Base-by-base conservation (phyloP, 2,113 vertebrate genomes). In the Python bivittatus region DNA sequence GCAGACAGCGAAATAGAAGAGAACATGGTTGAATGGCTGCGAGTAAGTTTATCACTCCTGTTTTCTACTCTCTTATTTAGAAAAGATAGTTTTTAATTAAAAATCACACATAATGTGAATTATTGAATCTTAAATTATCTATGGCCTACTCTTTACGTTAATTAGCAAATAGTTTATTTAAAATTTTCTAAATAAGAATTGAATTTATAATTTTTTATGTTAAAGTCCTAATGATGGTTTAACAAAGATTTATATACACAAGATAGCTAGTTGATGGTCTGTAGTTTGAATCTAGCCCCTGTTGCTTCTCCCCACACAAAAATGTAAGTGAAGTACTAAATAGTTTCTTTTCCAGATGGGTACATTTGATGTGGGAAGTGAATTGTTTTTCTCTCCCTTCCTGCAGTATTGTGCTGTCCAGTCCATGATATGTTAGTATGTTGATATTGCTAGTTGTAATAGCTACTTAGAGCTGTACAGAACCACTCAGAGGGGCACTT, bases 11-110 rank as follows among this genome's bases (percentile, higher is more conserved):
- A 99, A 97, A 99, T 99, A 61, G 99, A 99, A 97, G 99, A 99
- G 97, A 99, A 99, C 96, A 99, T 99, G 99, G 99, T 99, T 93
- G 99, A 99, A 95, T 99, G 99, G 99, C 98, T 99, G 96, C 98
- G 99, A 98, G 99, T 99, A 97, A 98, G 97, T 98, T 96, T 38
- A 42, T 85, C 20, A 57, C 52, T 33, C 42, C 20, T 88, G 6
- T 33, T 92, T 6, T 1, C 11, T 89, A 61, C 57, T 61, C 54
- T 72, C 12, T 57, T 89, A 4, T 5, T 38, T 33, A 6, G 6
- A 89, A 88, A 42, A 22, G 13, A 22, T 7, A 44, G 4, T 60
- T 72, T 91, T 91, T 23, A 93, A 88, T 29, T 83, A 87, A 86
- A 64, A 15, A 0, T 48, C 4, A 54, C 33, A 91, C 13, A 44